Percentiles rank a stretch among this genome's conserved stretches.
Evolutionary conservation across 2,797 vertebrate genomes (phyloP).

Genomic region (Etheostoma nigrum): DNA sequence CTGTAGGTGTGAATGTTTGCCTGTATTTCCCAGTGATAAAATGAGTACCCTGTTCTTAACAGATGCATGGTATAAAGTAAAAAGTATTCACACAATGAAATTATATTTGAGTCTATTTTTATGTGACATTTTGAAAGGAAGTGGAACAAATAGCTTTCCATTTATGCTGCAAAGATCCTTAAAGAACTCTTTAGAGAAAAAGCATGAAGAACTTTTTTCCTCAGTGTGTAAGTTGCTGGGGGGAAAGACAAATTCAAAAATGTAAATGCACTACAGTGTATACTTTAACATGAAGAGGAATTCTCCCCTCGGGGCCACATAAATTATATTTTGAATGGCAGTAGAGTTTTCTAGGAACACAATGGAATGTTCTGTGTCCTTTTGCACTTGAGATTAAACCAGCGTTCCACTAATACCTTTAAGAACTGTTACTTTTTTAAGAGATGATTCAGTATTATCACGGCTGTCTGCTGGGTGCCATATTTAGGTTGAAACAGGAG

Average conservation of each 20-base stretch:
- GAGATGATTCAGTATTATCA: constrained; percentile 67
- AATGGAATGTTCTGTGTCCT: constrained; percentile 57
- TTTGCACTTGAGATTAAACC: constrained; percentile 65
- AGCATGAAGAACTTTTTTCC: constrained; percentile 35
- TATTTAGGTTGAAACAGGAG: constrained; percentile 51
- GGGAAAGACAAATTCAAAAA: constrained; percentile 63
- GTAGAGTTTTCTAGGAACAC: constrained; percentile 46
- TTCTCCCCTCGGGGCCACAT: constrained; percentile 16
- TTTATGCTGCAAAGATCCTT: constrained; percentile 15
- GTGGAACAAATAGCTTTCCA: constrained; percentile 43
- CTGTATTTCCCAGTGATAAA: neutral
- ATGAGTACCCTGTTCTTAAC: neutral
- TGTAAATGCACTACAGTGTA: constrained; percentile 48
- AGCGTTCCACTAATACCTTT: constrained; percentile 58
- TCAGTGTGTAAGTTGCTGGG: constrained; percentile 48
- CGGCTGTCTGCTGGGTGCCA: constrained; percentile 46
- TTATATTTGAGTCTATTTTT: constrained; percentile 30
- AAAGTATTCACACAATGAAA: neutral
- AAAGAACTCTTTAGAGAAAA: constrained; percentile 33
- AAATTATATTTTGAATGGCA: constrained; percentile 42
- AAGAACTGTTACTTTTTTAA: constrained; percentile 73
- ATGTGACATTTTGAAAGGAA: constrained; percentile 29
- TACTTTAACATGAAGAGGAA: constrained; percentile 37
- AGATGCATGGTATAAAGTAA: constrained; percentile 1
- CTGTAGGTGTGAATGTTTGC: constrained; percentile 2